These are phyloP conservation scores for Uloborus plumipes DNA, from an alignment of 2,888 invertebrate species.

Conservation along the genomic window DNA sequence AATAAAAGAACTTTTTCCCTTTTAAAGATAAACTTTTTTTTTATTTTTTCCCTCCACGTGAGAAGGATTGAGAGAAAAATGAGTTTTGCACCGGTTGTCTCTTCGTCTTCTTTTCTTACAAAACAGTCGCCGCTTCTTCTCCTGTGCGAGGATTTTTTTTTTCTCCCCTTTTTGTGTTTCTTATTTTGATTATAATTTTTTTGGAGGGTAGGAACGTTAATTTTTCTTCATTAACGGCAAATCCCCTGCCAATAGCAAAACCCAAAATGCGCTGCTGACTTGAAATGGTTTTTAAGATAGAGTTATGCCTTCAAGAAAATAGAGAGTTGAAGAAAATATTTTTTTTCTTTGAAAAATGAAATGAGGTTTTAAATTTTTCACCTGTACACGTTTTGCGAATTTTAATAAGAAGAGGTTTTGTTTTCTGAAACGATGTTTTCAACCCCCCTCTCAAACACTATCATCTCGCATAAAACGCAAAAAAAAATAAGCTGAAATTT, in stretches of 20 bases:
- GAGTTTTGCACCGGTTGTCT: constrained; percentile 37
- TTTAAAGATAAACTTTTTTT: constrained; percentile 28
- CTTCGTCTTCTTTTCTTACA: constrained; percentile 10
- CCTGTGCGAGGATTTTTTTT: not conserved
- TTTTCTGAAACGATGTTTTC: too few relatives aligned
- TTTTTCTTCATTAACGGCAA: constrained; percentile 59
- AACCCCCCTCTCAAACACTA: too few relatives aligned
- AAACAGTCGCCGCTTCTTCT: constrained; percentile 15
- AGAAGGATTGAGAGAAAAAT: constrained; percentile 51
- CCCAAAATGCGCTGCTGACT: too few relatives aligned
- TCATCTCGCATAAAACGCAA: too few relatives aligned
- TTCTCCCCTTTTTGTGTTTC: constrained; percentile 20
- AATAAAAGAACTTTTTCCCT: constrained; percentile 43
- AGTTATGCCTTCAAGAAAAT: too few relatives aligned
- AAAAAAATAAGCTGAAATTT: too few relatives aligned
- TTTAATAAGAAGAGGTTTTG: too few relatives aligned
- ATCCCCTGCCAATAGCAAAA: constrained; percentile 46
- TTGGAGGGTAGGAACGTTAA: constrained; percentile 38
- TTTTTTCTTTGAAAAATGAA: too few relatives aligned
- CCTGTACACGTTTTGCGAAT: too few relatives aligned
- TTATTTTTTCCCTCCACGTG: not conserved
- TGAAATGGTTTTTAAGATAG: too few relatives aligned
- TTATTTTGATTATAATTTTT: constrained; percentile 40
- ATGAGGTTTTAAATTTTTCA: too few relatives aligned
- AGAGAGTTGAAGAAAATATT: too few relatives aligned